phyloP scores from a whole-genome alignment of 1,140 invertebrate genomes.

The Drosophila baimaii region DNA sequence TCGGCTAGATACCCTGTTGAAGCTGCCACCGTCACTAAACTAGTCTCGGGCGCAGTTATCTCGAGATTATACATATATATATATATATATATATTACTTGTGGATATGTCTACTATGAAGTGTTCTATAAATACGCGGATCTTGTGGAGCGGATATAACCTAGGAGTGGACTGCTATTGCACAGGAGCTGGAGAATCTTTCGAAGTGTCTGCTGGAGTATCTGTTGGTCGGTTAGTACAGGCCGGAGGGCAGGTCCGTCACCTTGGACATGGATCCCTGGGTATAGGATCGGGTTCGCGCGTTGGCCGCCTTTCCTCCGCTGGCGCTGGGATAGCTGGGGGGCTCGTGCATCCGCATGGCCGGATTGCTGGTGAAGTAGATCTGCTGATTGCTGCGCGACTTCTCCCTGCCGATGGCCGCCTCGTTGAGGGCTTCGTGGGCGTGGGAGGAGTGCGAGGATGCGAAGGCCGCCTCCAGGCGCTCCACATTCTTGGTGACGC shows the following conservation, averaged over 20 bases:
- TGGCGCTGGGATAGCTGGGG: conserved; percentile 21
- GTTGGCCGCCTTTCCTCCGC: conserved; percentile 31
- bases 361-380: conserved; percentile 84
- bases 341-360: conserved; percentile 77
- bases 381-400: conserved; percentile 85
- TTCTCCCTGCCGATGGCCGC: conserved; percentile 85
- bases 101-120: conserved; percentile 4
- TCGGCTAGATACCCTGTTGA: conserved; percentile 67
- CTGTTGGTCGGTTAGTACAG: conserved; percentile 85
- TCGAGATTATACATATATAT: conserved; percentile 27
- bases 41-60: conserved; percentile 32
- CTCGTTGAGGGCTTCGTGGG: conserved; percentile 86
- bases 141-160: conserved; percentile 13
- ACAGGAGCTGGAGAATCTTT: conserved; percentile 51
- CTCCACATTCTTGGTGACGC: conserved; percentile 90
- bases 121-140: conserved; percentile 35
- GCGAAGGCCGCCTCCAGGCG: conserved; percentile 88
- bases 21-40: conserved; percentile 70
- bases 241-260: conserved; percentile 90
- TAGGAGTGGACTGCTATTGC: conserved; percentile 60
- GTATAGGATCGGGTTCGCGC: conserved; percentile 74
- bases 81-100: conserved; percentile 7
- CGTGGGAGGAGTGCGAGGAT: conserved; percentile 86
- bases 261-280: conserved; percentile 87
- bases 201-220: conserved; percentile 15